phyloP scores from a whole-genome alignment of 1,140 invertebrate species.

The Hirudo medicinalis region DNA sequence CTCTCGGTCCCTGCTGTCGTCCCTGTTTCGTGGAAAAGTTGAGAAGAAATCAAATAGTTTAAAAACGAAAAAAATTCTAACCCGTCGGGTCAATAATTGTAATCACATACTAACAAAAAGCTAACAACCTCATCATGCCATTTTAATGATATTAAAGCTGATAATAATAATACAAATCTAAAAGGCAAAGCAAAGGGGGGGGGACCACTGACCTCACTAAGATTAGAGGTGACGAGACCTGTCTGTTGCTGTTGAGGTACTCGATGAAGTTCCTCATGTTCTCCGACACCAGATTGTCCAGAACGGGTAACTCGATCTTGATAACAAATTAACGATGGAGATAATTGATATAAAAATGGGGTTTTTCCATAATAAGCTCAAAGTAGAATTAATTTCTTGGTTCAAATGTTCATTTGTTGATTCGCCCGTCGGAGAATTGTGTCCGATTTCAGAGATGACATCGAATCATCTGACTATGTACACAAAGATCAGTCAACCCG shows the following conservation, averaged over 20 bases:
- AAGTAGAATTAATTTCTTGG: no score
- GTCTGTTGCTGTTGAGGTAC: neutral
- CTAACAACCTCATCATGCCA: no score
- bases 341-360: no score
- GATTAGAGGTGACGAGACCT: neutral
- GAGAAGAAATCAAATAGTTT: neutral
- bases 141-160: neutral
- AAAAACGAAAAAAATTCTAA: neutral
- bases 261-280: slow-evolving; percentile 8
- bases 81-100: neutral
- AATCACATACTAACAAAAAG: no score
- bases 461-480: no score
- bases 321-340: neutral
- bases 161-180: neutral
- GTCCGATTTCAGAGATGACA: no score
- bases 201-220: neutral
- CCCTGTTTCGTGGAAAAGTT: neutral
- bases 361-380: no score
- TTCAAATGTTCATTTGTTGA: no score
- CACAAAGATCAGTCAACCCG: no score
- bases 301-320: neutral
- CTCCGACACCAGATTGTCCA: neutral
- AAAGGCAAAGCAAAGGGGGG: neutral
- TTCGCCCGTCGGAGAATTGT: no score
- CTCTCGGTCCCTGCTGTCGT: neutral